phyloP scores from a whole-genome alignment of 2,888 invertebrate genomes.

The Platycnemis pennipes region DNA sequence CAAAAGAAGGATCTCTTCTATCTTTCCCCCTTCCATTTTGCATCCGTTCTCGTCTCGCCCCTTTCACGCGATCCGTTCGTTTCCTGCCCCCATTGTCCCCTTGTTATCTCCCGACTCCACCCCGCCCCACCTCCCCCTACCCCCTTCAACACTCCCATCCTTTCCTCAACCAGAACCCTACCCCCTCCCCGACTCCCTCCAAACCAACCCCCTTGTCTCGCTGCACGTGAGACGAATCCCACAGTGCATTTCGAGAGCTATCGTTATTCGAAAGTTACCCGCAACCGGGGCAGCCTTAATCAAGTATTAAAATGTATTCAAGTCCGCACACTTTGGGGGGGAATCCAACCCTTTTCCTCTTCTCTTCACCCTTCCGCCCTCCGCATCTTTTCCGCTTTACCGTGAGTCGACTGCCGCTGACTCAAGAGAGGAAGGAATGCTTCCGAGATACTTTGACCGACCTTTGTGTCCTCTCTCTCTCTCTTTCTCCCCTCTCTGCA shows the following conservation, averaged over 20 bases:
- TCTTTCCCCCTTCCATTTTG: background rate
- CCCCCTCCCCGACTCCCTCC: background rate
- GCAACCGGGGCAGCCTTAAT: background rate
- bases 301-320: conserved; percentile 30
- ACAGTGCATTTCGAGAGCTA: background rate
- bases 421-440: background rate
- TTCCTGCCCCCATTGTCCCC: background rate
- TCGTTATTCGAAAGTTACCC: background rate
- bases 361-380: background rate
- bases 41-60: background rate
- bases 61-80: background rate
- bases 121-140: background rate
- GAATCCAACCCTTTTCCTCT: background rate
- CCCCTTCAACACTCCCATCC: background rate
- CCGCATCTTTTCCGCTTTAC: background rate
- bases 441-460: background rate
- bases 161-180: background rate
- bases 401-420: background rate
- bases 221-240: conserved; percentile 1
- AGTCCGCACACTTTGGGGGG: background rate
- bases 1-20: background rate
- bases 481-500: background rate
- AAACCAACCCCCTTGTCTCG: background rate
- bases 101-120: background rate
- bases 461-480: background rate